These are phyloP conservation scores for Willowsia nigromaculata DNA, from an alignment of 2,888 invertebrate genomes.

Conservation along the genomic window DNA sequence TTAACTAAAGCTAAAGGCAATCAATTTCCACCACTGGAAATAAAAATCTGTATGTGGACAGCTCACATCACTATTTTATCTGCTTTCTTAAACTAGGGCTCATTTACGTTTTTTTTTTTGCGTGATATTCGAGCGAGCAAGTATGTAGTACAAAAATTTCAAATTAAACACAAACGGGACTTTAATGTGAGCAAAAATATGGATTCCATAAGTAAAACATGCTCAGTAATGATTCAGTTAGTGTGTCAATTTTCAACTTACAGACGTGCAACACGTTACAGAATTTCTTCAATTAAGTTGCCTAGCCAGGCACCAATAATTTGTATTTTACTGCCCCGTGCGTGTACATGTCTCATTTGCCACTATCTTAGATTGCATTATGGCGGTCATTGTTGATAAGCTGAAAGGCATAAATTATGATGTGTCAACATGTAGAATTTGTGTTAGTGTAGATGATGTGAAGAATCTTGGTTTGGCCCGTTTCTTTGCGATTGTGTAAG, in stretches of 20 bases:
- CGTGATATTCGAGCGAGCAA: background rate
- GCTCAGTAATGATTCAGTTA: background rate
- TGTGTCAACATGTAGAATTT: conserved; percentile 61
- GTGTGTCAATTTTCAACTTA: conserved; percentile 2
- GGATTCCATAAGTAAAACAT: background rate
- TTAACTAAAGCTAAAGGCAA: background rate
- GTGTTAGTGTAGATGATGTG: conserved; percentile 27
- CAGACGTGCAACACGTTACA: background rate
- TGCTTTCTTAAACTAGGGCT: background rate
- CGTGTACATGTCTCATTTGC: conserved; percentile 20
- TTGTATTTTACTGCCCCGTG: background rate
- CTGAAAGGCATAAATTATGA: conserved; percentile 53
- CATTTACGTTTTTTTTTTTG: conserved; percentile 10
- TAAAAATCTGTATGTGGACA: background rate
- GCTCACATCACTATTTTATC: background rate
- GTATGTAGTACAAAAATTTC: background rate
- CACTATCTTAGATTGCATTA: background rate
- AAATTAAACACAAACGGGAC: background rate
- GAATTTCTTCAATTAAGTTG: background rate
- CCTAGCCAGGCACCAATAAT: background rate
- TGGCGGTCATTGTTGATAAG: conserved; percentile 39
- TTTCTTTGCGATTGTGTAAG: background rate
- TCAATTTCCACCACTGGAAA: background rate
- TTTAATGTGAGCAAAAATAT: background rate
- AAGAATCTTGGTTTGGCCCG: conserved; percentile 18